Conservation (phyloP, 2,888 invertebrate species). For the Minunthozetes semirufus region DNA sequence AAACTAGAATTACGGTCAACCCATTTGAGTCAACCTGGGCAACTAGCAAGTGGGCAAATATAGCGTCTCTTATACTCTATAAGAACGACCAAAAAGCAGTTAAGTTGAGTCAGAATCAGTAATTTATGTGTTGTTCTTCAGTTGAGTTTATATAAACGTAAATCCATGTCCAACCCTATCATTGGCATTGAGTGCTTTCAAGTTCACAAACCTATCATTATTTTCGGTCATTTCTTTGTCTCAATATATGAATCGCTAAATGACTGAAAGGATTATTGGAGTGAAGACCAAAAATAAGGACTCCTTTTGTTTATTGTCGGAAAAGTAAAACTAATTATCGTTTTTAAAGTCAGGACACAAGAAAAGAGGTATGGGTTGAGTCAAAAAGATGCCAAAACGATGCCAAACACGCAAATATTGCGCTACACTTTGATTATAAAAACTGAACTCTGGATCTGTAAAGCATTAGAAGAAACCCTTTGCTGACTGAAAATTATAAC, state of each 20-base stretch:
- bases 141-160: background rate
- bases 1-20: no score
- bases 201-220: constrained; percentile 17
- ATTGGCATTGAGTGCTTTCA: constrained; percentile 15
- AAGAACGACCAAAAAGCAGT: no score
- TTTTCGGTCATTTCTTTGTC: constrained; percentile 29
- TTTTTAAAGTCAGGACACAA: constrained; percentile 25
- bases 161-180: constrained; percentile 25
- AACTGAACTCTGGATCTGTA: constrained; percentile 18
- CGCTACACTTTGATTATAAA: constrained; percentile 24
- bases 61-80: background rate
- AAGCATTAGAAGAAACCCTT: background rate
- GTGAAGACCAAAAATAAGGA: constrained; percentile 16
- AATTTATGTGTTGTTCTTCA: background rate
- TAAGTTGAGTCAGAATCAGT: background rate
- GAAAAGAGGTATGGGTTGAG: background rate
- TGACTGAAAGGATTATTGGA: constrained; percentile 15
- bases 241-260: constrained; percentile 19
- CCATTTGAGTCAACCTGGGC: no score
- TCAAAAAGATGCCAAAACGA: background rate
- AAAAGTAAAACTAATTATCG: constrained; percentile 28
- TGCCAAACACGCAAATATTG: constrained; percentile 24
- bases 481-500: constrained; percentile 27
- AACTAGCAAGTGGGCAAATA: background rate
- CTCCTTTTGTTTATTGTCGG: constrained; percentile 20